Conservation (phyloP, 1,140 invertebrate species). For the Cheumatopsyche charites region DNA sequence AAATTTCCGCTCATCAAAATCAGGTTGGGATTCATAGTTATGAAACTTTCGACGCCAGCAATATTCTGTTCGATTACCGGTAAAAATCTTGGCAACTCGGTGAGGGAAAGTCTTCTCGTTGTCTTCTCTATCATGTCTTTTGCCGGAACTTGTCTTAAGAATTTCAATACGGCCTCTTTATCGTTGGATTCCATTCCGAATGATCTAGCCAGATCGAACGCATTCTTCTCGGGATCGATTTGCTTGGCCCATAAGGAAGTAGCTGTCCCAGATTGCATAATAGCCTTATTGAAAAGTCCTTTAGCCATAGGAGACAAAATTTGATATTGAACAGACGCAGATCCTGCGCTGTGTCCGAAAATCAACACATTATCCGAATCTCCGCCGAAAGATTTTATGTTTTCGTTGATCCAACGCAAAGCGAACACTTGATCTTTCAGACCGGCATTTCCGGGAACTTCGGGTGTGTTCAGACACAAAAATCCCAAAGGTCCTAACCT, state of each 20-base stretch:
- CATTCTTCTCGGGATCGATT: neutral
- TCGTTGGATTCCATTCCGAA: neutral
- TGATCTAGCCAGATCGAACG: neutral
- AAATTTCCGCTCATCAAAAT: slow-evolving; percentile 51
- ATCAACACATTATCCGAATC: slow-evolving; percentile 1
- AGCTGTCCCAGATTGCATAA: slow-evolving; percentile 63
- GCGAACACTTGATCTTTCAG: slow-evolving; percentile 56
- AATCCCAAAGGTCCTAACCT: slow-evolving; percentile 70
- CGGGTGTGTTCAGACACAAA: slow-evolving; percentile 62
- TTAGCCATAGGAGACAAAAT: slow-evolving; percentile 51
- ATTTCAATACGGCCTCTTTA: slow-evolving; percentile 8
- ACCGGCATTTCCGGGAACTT: slow-evolving; percentile 70
- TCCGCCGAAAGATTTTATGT: slow-evolving; percentile 12
- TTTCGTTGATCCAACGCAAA: slow-evolving; percentile 11
- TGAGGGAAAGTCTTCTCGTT: neutral
- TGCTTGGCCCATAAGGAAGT: neutral
- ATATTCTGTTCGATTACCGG: slow-evolving; percentile 11
- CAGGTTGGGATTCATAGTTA: slow-evolving; percentile 7
- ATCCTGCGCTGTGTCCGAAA: slow-evolving; percentile 41
- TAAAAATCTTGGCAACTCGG: neutral
- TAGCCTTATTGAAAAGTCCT: slow-evolving; percentile 66
- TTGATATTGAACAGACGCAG: slow-evolving; percentile 55
- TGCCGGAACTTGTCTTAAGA: neutral
- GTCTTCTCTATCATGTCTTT: neutral
- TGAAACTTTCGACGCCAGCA: neutral